These are phyloP conservation scores for Australoheros scitulus DNA, from an alignment of 2,113 vertebrate species.

Conservation along the genomic window DNA sequence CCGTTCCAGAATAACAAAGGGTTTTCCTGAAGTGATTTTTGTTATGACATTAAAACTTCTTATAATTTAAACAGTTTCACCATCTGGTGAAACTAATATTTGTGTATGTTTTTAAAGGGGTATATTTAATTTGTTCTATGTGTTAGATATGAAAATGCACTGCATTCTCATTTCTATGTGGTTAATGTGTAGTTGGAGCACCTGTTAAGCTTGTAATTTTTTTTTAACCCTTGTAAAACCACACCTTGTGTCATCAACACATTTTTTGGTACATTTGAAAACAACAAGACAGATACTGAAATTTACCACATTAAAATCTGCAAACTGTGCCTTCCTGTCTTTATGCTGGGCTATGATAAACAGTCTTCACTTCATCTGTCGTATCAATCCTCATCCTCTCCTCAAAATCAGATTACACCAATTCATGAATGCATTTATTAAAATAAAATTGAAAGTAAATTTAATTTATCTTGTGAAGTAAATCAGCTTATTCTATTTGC, in stretches of 20 bases:
- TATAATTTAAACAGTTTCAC: not conserved
- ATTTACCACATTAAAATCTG: not conserved
- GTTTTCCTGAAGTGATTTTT: not conserved
- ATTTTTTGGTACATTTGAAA: not conserved
- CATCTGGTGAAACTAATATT: not conserved
- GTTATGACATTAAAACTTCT: not conserved
- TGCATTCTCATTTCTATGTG: not conserved
- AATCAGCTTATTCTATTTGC: slow-evolving; percentile 24
- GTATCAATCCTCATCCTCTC: not conserved
- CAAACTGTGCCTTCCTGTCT: not conserved
- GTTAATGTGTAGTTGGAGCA: not conserved
- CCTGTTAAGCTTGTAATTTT: not conserved
- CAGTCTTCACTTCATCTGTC: not conserved
- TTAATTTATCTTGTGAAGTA: not conserved
- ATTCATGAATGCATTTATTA: not conserved
- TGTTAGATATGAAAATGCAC: not conserved
- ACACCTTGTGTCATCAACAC: not conserved
- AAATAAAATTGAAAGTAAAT: not conserved
- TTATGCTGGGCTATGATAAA: not conserved
- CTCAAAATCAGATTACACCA: not conserved
- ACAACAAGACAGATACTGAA: not conserved
- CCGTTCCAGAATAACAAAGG: not conserved
- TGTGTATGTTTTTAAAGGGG: not conserved
- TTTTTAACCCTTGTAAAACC: too few species aligned
- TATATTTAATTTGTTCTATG: not conserved